Evolutionary conservation across 2,113 vertebrate species (phyloP), one percentile per base, ranked within the genome.

Genomic region (Paramisgurnus dabryanus): DNA sequence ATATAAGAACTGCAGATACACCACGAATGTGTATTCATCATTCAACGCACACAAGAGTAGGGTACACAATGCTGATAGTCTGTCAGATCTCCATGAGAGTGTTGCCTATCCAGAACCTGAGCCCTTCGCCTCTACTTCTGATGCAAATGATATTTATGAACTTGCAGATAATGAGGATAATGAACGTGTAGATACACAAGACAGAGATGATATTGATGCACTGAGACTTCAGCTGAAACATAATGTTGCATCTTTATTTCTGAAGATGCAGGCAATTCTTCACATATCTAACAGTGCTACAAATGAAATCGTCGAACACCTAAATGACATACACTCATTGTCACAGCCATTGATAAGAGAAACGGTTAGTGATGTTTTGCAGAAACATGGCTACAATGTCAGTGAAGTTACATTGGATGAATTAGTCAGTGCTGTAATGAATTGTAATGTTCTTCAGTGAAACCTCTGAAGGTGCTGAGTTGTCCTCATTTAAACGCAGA

Each of bases 341-440:
- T 45, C 41, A n/a, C 53, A 68, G 41, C 39, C 40, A 13, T 43
- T 68, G 41, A 39, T 47, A 3, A 43, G 49, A 15, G 8, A 72
- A 45, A 80, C 34, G 13, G 70, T 45, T 60, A n/a, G 9, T 58
- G 75, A 79, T 0, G 71, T 76, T 53, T 71, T 79, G 60, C 43
- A 34, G 55, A 63, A 39, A 45, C 67, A 79, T 79, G 67, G 61
- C 9, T 60, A 49, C 61, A 3, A 5, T 64, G 22, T 34, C 17
- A 50, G 15, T 71, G 53, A 41, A 70, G 41, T 55, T 43, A 61
- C 7, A 61, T 7, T 79, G 39, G 55, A 79, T n/a, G 49, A 79
- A 57, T 8, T 70, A 12, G 57, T 63, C 67, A 70, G 41, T 70
- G 67, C 41, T 70, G 77, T 79, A 57, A 79, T 79, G 77, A 39